phyloP scores from a whole-genome alignment of 1,140 invertebrate species.

The Medauroidea extradentata region DNA sequence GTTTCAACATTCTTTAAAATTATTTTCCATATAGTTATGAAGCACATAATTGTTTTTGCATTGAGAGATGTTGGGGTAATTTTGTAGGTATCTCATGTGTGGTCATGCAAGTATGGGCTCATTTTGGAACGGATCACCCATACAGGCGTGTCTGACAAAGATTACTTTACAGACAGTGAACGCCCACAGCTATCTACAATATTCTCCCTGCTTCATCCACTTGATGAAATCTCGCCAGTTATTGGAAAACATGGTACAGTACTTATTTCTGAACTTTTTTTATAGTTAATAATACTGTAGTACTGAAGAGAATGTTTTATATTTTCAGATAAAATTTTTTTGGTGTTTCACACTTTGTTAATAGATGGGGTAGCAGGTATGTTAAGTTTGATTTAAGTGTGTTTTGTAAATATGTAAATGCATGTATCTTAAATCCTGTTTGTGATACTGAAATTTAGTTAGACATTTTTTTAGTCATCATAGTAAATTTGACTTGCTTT shows the following conservation, averaged over 20 bases:
- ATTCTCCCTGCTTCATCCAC: constrained; percentile 80
- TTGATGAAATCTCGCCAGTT: constrained; percentile 84
- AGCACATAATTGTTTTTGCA: too few species aligned
- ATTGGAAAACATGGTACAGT: constrained; percentile 55
- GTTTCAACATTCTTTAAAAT: too few species aligned
- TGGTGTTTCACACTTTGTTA: too few species aligned
- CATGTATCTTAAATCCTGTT: too few species aligned
- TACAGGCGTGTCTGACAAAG: constrained; percentile 18
- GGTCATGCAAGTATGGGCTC: constrained; percentile 73
- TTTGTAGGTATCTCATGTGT: constrained; percentile 52
- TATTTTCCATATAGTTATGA: too few species aligned
- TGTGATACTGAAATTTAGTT: too few species aligned
- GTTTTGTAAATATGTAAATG: too few species aligned
- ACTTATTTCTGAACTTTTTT: neutral
- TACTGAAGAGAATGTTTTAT: constrained; percentile 3
- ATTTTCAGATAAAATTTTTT: neutral
- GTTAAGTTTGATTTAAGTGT: too few species aligned
- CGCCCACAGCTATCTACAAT: constrained; percentile 54
- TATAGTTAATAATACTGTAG: constrained; percentile 7
- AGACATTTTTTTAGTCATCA: too few species aligned
- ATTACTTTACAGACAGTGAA: constrained; percentile 23
- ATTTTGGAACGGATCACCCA: constrained; percentile 54
- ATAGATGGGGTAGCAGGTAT: too few species aligned
- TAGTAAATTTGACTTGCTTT: too few species aligned
- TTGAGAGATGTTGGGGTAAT: too few species aligned